Percentiles rank a stretch among this genome's conserved stretches.
Evolutionary conservation across 2,113 vertebrate species (phyloP).

Genomic region (Saimiri boliviensis): DNA sequence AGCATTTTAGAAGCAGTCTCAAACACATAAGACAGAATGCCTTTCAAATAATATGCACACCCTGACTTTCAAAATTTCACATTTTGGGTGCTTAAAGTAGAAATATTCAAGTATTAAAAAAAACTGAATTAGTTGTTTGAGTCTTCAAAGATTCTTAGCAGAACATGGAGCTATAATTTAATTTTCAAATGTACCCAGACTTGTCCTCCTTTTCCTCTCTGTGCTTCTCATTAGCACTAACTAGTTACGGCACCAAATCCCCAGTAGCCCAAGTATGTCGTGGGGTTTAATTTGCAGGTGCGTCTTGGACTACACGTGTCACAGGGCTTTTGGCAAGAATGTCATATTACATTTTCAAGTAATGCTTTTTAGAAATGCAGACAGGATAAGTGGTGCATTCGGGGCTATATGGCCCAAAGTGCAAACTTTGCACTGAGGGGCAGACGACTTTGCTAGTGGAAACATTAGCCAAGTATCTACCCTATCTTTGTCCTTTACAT

Average conservation of each 20-base stretch:
- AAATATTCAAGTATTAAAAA: slow-evolving; percentile 34
- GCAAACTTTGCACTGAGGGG: background rate
- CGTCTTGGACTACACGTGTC: background rate
- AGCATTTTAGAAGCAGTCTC: slow-evolving; percentile 22
- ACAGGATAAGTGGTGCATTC: background rate
- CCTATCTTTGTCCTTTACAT: background rate
- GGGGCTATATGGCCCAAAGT: background rate
- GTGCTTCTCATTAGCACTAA: background rate
- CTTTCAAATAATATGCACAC: background rate
- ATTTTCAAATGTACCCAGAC: background rate
- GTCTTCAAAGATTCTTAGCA: background rate
- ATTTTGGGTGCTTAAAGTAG: background rate
- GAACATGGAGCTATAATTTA: background rate
- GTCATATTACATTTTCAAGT: slow-evolving; percentile 23
- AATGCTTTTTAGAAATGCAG: slow-evolving; percentile 26
- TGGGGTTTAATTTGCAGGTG: slow-evolving; percentile 31
- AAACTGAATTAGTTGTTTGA: background rate
- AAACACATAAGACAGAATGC: background rate
- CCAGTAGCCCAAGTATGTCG: background rate
- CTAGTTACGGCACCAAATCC: background rate
- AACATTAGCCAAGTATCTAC: background rate
- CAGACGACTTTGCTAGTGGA: background rate
- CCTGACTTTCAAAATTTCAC: background rate
- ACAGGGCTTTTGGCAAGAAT: slow-evolving; percentile 23
- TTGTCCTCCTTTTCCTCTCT: background rate